phyloP scores from a whole-genome alignment of 2,888 invertebrate species.

The Athalia cordata region DNA sequence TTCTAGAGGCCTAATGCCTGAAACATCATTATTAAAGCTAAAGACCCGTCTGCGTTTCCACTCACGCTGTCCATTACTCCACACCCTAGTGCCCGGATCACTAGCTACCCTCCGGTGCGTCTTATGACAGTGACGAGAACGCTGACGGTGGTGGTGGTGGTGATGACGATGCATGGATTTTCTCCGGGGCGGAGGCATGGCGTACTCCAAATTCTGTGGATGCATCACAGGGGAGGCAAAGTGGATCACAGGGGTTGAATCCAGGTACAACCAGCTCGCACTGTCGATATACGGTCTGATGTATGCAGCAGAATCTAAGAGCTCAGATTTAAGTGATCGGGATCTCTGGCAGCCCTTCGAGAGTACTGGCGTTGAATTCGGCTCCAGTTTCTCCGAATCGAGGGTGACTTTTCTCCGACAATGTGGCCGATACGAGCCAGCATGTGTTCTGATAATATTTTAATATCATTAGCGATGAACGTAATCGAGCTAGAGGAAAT shows the following conservation, averaged over 20 bases:
- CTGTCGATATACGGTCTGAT: constrained; percentile 63
- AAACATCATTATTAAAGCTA: constrained; percentile 58
- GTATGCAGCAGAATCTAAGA: constrained; percentile 39
- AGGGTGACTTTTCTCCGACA: constrained; percentile 52
- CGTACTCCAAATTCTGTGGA: constrained; percentile 56
- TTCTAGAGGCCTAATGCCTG: constrained; percentile 48
- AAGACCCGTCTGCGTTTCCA: constrained; percentile 59
- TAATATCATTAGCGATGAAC: background rate
- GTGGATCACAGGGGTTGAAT: constrained; percentile 58
- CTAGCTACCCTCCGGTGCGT: constrained; percentile 62
- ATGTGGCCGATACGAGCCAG: constrained; percentile 3
- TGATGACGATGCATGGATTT: constrained; percentile 54
- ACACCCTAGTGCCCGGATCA: constrained; percentile 59
- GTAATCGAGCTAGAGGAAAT: background rate
- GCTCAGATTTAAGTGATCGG: background rate
- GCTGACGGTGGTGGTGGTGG: constrained; percentile 52
- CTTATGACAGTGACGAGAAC: constrained; percentile 43
- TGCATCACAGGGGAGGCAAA: constrained; percentile 53
- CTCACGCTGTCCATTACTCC: constrained; percentile 48
- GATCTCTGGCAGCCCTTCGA: constrained; percentile 15
- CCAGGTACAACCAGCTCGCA: constrained; percentile 66
- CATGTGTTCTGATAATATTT: constrained; percentile 11
- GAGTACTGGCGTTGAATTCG: background rate
- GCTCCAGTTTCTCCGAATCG: constrained; percentile 47
- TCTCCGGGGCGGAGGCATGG: constrained; percentile 58